Evolutionary conservation across 2,113 vertebrate genomes (phyloP).

Genomic region (Ornithorhynchus anatinus): DNA sequence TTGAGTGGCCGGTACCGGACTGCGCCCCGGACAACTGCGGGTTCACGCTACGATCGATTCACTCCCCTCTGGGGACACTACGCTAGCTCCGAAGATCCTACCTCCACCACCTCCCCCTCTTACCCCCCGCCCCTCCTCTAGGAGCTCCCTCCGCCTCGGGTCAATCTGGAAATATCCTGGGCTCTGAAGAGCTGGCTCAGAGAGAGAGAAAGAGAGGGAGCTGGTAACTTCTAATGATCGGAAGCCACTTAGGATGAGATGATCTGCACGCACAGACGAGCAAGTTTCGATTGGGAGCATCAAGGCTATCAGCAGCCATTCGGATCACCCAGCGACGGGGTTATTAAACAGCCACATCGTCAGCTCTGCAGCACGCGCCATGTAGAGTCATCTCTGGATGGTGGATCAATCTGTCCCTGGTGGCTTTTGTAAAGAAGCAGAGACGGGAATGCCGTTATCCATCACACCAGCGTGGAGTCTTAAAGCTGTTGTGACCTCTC

Average conservation of each 20-base stretch:
- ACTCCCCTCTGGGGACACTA: no score
- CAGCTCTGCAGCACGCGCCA: not conserved
- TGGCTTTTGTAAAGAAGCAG: conserved; percentile 38
- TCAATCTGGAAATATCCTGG: not conserved
- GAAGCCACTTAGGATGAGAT: not conserved
- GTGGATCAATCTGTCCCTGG: not conserved
- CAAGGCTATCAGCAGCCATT: not conserved
- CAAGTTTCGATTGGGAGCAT: not conserved
- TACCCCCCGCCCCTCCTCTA: not conserved
- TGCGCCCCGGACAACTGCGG: no score
- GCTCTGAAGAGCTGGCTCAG: not conserved
- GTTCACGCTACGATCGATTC: no score
- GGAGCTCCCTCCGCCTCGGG: not conserved
- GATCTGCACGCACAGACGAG: not conserved
- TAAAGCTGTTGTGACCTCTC: conserved; percentile 12
- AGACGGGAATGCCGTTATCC: conserved; percentile 20
- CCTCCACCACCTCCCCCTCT: accelerated
- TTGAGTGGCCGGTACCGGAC: no score
- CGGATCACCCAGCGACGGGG: no score
- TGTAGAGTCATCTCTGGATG: not conserved
- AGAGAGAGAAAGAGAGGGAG: conserved; percentile 13
- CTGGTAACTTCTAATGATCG: not conserved
- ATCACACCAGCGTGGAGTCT: not conserved
- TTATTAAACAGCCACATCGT: not conserved
- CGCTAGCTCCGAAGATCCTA: no score